Evolutionary conservation across 2,797 vertebrate genomes (phyloP), one percentile per base, ranked within the genome.

Genomic region (Echiichthys vipera): DNA sequence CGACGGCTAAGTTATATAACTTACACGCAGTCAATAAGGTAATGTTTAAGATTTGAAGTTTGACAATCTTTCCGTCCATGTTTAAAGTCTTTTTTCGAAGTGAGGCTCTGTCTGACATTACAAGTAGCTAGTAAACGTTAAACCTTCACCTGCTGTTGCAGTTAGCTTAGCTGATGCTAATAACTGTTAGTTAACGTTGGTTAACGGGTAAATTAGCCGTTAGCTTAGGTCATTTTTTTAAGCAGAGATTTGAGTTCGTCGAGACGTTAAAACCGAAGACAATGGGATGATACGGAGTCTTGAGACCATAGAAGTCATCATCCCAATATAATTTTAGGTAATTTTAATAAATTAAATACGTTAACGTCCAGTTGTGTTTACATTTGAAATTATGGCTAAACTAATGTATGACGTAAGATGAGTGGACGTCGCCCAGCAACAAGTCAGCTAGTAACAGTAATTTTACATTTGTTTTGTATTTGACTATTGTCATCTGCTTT

Each of bases 81-180:
- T 54, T 32, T 13, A 5, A 0, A n/a, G 3, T 61, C 0, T 8
- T 36, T 39, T 47, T 0, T 50, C 2, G 8, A 12, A 30, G 6
- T 5, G 2, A 12, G 0, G 7, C 36, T 69, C 20, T 56, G 49
- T 24, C 9, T 37, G 22, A 64, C 18, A 20, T n/a, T 9, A 50
- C 2, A 56, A 27, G 4, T 5, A 0, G n/a, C 49, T 30, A 3
- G 7, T 59, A 27, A 25, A 34, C 2, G 47, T 51, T 57, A 36
- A 67, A 58, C 7, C 8, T 9, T 40, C 58, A 46, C 2, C 39
- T 69, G 30, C 7, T 5, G 7, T 29, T 53, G 7, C 2, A 1
- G 49, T 65, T 64, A 32, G n/a, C 47, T 30, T 36, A 72, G 47
- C 66, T 22, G 10, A 24, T 45, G 78, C 58, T 78, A 78, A 18